Conservation (phyloP, 1,140 invertebrate genomes). For the Chionoecetes opilio region DNA sequence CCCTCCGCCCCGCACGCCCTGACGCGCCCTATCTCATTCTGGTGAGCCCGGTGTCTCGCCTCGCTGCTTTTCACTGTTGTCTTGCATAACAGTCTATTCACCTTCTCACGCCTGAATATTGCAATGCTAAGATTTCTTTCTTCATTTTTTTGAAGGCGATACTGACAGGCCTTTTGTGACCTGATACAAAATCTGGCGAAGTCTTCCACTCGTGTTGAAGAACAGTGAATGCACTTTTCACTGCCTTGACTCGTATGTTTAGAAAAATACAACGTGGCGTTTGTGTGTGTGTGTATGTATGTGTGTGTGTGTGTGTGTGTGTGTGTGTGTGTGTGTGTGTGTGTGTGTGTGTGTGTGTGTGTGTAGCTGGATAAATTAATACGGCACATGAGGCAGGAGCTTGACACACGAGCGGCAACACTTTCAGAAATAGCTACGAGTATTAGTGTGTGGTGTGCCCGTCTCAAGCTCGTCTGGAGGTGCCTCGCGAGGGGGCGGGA, state of each 20-base stretch:
- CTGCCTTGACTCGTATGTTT: neutral
- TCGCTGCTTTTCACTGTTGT: neutral
- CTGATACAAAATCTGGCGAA: neutral
- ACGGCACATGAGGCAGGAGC: neutral
- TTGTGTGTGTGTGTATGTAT: neutral
- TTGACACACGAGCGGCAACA: neutral
- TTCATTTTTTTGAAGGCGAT: neutral
- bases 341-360: neutral
- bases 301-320: neutral
- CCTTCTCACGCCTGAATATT: neutral
- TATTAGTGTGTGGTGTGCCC: neutral
- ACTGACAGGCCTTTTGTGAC: neutral
- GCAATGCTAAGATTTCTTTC: neutral
- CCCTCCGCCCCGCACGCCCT: neutral
- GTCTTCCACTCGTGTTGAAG: too few species aligned
- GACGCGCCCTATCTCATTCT: conserved; percentile 16
- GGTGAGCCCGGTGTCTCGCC: neutral
- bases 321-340: neutral
- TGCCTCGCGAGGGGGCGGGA: neutral
- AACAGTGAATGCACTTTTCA: neutral
- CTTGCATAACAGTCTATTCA: conserved; percentile 2
- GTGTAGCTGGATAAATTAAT: neutral
- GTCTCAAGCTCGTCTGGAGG: neutral
- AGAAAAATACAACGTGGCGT: too few species aligned
- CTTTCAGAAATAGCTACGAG: neutral